Evolutionary conservation across 2,888 invertebrate species (phyloP), one percentile per base, ranked within the genome.

Genomic region (Sipha maydis): DNA sequence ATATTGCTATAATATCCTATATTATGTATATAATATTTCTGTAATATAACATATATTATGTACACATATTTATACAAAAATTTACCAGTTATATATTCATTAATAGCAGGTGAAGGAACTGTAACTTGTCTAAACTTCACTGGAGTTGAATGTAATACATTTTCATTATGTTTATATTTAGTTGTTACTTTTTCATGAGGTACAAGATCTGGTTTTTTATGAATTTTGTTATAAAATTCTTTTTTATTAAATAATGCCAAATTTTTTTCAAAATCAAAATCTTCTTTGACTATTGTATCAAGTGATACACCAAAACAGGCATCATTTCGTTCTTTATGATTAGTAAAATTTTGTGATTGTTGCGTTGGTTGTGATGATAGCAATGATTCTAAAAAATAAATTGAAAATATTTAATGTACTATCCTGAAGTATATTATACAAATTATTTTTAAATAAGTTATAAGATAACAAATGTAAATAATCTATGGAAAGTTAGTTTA

Each of bases 191-290:
- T 94, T 19, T 93, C 92, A 90, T 93, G 93, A 84, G 92, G 92
- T 41, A 95, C 93, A 56, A 94, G 92, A 90, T 95, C 95, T 1
- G 95, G 94, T 61, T 88, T 88, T 67, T 88, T 88, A 67, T 67
- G 88, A 56, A 88, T 80, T 88, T 88, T 88, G 34, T 88, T 88
- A 82, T 75, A 88, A 82, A 88, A 88, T 25, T 73, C 88, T 88
- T 93, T 92, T 92, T 98, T 98, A 92, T 98, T 96, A 92, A 98
- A 98, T 80, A 98, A 93, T 38, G 97, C 97, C 88, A 98, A 93
- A 93, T 98, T 98, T 90, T 97, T 97, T 92, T 98, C 98, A 93
- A 98, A 98, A 93, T 98, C 98, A 93, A 98, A 98, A 91, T 98
- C 98, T 91, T 95, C 94, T 90, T 93, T 93, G 84, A 95, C 92